A percentile compares a stretch with the other conserved stretches of the same genome.
Evolutionary conservation across 2,888 invertebrate species (phyloP).

Genomic region (Drosophila cracens): DNA sequence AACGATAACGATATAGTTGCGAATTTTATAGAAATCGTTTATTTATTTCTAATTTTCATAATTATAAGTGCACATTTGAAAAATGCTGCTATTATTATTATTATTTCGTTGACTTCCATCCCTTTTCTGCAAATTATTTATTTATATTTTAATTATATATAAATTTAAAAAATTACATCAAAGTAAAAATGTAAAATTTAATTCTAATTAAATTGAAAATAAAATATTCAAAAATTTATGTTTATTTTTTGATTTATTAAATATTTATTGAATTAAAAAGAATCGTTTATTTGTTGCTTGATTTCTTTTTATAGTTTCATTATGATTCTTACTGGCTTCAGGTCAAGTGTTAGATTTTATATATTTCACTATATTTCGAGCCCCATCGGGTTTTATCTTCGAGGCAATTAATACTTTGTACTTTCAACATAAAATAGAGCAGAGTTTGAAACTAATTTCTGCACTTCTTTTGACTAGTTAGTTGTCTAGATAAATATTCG

Average conservation of each 20-base stretch:
- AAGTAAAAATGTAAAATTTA: neutral
- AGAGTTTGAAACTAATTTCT: neutral
- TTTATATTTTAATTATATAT: too few species aligned
- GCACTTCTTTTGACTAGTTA: neutral
- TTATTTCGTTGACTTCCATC: neutral
- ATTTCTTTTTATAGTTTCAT: too few species aligned
- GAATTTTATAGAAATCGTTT: neutral
- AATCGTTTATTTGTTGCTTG: too few species aligned
- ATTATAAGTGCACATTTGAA: neutral
- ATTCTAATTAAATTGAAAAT: neutral
- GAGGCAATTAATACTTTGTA: neutral
- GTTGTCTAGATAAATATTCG: neutral
- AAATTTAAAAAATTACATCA: too few species aligned
- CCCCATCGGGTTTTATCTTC: neutral
- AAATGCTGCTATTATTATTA: neutral
- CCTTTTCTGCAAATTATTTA: too few species aligned
- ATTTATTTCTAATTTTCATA: neutral
- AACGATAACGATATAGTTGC: too few species aligned
- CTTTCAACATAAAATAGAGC: neutral
- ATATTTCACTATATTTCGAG: too few species aligned
- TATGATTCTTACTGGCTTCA: too few species aligned
- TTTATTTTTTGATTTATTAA: neutral
- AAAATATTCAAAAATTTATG: neutral
- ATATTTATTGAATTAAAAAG: too few species aligned
- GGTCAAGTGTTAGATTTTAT: too few species aligned